Evolutionary conservation across 2,113 vertebrate species (phyloP).

Genomic region (Silurus meridionalis): DNA sequence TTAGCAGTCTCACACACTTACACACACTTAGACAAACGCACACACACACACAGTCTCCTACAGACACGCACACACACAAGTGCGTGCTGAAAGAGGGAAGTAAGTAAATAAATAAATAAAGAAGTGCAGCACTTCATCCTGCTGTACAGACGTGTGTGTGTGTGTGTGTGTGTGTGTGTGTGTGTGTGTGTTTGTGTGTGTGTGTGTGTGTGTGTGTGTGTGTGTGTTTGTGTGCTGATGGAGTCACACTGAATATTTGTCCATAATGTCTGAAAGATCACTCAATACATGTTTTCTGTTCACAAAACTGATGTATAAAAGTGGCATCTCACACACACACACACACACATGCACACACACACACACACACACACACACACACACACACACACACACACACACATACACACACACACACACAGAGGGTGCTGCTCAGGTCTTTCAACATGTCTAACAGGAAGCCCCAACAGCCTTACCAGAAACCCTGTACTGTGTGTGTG

Average conservation of each 20-base stretch:
- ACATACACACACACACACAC: not conserved
- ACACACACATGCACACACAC: constrained; percentile 3
- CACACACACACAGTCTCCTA: not conserved
- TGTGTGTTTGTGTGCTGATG: no score
- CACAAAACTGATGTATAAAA: not conserved
- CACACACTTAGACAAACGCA: not conserved
- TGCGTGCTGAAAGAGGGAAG: no score
- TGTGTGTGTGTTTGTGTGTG: not conserved
- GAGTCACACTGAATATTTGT: not conserved
- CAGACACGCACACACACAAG: not conserved
- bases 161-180: not conserved
- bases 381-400: not conserved
- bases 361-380: not conserved
- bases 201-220: not conserved
- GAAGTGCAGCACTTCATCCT: not conserved
- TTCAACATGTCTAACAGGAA: constrained; percentile 8
- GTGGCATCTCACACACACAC: not conserved
- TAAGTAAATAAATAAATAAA: not conserved
- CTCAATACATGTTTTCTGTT: not conserved
- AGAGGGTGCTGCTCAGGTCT: not conserved
- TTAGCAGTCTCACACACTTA: not conserved
- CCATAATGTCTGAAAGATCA: not conserved
- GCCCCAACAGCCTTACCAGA: constrained; percentile 8
- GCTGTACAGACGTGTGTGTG: not conserved
- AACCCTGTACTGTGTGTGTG: not conserved